Conservation (phyloP, 2,888 invertebrate genomes). For the Liopterus haemorrhoidalis region DNA sequence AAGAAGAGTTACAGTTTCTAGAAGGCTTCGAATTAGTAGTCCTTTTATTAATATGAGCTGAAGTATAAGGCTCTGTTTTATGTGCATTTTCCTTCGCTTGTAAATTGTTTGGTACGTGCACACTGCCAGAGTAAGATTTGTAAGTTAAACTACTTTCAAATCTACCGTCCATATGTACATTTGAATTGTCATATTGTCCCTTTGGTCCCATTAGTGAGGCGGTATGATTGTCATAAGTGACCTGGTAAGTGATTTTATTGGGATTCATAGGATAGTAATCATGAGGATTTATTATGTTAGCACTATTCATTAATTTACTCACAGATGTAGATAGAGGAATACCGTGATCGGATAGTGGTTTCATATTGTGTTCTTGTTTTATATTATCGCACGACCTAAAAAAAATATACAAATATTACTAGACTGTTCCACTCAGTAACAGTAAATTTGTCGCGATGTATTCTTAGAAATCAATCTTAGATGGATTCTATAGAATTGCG, state of each 20-base stretch:
- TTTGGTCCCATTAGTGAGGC: neutral
- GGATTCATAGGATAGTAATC: constrained; percentile 33
- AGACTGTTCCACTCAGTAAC: no score
- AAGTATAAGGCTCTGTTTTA: no score
- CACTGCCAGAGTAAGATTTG: constrained; percentile 7
- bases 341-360: constrained; percentile 26
- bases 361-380: constrained; percentile 39
- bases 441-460: no score
- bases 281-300: constrained; percentile 34
- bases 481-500: no score
- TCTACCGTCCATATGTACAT: constrained; percentile 37
- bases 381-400: constrained; percentile 56
- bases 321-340: constrained; percentile 30
- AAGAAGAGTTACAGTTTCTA: constrained; percentile 13
- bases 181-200: constrained; percentile 31
- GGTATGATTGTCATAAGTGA: constrained; percentile 18
- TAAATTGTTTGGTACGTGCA: no score
- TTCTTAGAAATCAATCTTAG: no score
- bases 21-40: no score
- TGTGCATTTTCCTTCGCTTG: no score
- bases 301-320: constrained; percentile 36
- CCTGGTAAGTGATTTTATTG: constrained; percentile 26
- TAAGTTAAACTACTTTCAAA: constrained; percentile 34
- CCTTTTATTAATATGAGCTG: no score
- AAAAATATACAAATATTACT: constrained; percentile 20